Base-by-base conservation (phyloP, 2,113 vertebrate genomes). In the Hippoglossus stenolepis region DNA sequence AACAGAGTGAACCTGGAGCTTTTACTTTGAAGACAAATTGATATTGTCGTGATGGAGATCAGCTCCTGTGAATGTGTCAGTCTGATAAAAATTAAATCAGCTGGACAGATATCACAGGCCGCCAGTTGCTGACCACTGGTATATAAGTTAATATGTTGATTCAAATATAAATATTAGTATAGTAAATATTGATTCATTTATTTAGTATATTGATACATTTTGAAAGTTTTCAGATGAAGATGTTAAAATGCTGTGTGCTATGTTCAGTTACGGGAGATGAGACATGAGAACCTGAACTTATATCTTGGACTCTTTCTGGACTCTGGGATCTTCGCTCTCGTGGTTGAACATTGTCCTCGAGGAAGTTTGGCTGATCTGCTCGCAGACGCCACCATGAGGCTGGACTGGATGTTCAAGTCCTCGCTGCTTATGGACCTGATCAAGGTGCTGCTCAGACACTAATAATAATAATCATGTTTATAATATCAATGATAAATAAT, bases 331-430 rank as follows among this genome's bases (percentile, higher is more conserved):
- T 93, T 97, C 3, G 96, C 96, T 11, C 73, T 97, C 2, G 95
- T 97, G 40, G 95, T 95, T 0, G 96, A 98, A 85, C 95, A 97
- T 84, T 96, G 96, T 68, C 86, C 92, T 0, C 90, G 96, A 0
- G 96, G 96, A 5, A 97, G 96, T 69, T 93, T 98, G 2, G 92
- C 97, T 6, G 96, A 97, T 66, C 96, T 98, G 2, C 90, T 98
- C 38, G 83, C 86, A 4, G 95, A 97, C 53, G 35, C 87, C 26
- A 93, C 96, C 57, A 96, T 97, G 87, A 96, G 96, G 70, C 89
- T 98, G 21, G 97, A 98, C 84, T 98, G 97, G 97, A 97, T 98
- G 97, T 98, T 98, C 92, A 97, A 97, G 67, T 97, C 96, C 1
- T 97, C 96, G 0, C 93, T 98, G 51, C 92, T 97, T 18, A 91